Conservation (phyloP, 2,888 invertebrate species). For the Clusia tigrina region DNA sequence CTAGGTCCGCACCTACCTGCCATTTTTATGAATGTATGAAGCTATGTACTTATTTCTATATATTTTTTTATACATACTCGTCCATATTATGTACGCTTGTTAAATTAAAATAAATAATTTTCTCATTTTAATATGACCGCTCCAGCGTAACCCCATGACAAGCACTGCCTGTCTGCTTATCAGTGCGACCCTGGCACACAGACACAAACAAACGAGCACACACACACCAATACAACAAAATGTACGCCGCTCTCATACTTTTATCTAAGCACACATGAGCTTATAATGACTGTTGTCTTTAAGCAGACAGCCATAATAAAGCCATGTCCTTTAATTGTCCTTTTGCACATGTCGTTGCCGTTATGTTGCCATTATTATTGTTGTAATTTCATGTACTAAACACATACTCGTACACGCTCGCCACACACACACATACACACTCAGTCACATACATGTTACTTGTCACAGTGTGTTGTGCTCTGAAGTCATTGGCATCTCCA, state of each 20-base stretch:
- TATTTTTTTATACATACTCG: too few relatives aligned
- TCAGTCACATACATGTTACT: too few relatives aligned
- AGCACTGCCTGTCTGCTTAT: not conserved
- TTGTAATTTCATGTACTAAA: not conserved
- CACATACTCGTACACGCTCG: not conserved
- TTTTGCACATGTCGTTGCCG: conserved; percentile 5
- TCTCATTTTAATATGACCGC: not conserved
- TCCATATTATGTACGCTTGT: too few relatives aligned
- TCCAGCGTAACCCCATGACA: not conserved
- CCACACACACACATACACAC: not conserved
- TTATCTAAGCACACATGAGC: too few relatives aligned
- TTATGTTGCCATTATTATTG: not conserved
- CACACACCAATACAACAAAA: not conserved
- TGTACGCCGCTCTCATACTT: too few relatives aligned
- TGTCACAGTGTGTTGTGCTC: conserved; percentile 1
- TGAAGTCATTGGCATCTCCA: conserved; percentile 14
- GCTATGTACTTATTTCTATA: too few relatives aligned
- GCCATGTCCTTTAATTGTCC: conserved; percentile 21
- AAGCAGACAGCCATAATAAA: conserved; percentile 13
- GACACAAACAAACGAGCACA: not conserved
- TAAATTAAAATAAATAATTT: conserved; percentile 1
- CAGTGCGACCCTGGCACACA: not conserved
- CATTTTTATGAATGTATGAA: too few relatives aligned
- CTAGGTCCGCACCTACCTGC: not conserved
- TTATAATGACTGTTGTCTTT: not conserved